Evolutionary conservation across 53 echinoderm and acorn worm species (phyloP).

Genomic region (Paelopatides confundens): DNA sequence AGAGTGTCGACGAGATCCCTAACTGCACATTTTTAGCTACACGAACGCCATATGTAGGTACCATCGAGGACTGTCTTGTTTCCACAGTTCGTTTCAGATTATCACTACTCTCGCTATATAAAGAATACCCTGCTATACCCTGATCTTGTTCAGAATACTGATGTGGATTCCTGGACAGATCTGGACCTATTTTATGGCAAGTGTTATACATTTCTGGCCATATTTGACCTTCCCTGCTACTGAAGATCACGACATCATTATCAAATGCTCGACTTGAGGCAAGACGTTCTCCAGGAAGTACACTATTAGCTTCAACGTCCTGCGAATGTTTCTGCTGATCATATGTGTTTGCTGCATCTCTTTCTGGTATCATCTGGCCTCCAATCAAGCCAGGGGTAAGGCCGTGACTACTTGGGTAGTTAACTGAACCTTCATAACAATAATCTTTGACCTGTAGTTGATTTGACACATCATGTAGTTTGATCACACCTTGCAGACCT

Average conservation of each 20-base stretch:
- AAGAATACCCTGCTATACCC: neutral
- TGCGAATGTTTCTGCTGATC: neutral
- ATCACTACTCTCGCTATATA: neutral
- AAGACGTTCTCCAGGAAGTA: neutral
- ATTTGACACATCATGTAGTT: neutral
- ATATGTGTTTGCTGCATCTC: neutral
- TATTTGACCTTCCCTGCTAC: neutral
- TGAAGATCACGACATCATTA: neutral
- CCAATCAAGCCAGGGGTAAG: neutral
- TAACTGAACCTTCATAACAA: neutral
- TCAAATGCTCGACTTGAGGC: neutral
- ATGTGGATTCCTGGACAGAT: neutral
- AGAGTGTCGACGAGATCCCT: slow-evolving; percentile 40
- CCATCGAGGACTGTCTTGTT: neutral
- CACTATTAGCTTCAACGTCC: neutral
- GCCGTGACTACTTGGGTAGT: neutral
- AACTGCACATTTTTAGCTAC: slow-evolving; percentile 12
- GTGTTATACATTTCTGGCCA: neutral
- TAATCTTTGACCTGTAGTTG: neutral
- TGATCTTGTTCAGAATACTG: neutral
- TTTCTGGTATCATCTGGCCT: slow-evolving; percentile 19
- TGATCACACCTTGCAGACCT: neutral
- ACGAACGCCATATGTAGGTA: neutral
- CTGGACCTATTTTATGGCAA: neutral
- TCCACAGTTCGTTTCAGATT: neutral